Percentiles rank a stretch among this genome's conserved stretches.
Evolutionary conservation across 2,888 invertebrate genomes (phyloP).

Genomic region (Parnassius orleans): DNA sequence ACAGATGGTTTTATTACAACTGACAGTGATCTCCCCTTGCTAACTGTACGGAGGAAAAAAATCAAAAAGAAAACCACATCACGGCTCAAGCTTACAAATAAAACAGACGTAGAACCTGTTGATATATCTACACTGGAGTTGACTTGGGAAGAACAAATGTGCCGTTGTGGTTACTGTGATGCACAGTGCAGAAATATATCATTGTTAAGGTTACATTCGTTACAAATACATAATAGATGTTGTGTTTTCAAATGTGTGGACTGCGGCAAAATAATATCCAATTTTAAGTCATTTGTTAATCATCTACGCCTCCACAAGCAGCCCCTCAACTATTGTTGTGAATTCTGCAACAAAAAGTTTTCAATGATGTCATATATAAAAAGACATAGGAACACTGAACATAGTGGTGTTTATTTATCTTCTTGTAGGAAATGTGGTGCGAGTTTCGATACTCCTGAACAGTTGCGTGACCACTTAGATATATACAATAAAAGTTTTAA

Average conservation of each 20-base stretch:
- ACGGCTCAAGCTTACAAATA: conserved; percentile 14
- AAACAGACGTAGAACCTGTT: conserved; percentile 28
- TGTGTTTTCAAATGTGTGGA: conserved; percentile 66
- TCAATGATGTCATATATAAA: conserved; percentile 47
- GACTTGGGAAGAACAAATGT: conserved; percentile 66
- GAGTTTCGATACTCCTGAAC: conserved; percentile 52
- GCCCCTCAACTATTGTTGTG: conserved; percentile 59
- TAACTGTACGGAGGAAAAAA: conserved; percentile 49
- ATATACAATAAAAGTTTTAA: conserved; percentile 46
- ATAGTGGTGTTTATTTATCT: conserved; percentile 40
- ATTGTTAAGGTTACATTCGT: conserved; percentile 59
- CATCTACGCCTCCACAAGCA: conserved; percentile 64
- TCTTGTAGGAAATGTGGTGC: conserved; percentile 62
- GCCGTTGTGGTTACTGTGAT: conserved; percentile 65
- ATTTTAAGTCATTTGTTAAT: conserved; percentile 55
- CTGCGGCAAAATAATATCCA: conserved; percentile 56
- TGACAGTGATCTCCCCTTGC: conserved; percentile 61
- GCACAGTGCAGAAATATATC: conserved; percentile 64
- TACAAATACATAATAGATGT: conserved; percentile 64
- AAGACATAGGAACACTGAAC: conserved; percentile 49
- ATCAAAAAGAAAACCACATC: conserved; percentile 39
- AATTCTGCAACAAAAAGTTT: conserved; percentile 61
- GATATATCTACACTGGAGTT: conserved; percentile 37
- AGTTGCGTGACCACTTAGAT: conserved; percentile 59
- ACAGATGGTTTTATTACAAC: conserved; percentile 47